phyloP scores from a whole-genome alignment of 2,888 invertebrate species.

The Tachystola acroxantha region DNA sequence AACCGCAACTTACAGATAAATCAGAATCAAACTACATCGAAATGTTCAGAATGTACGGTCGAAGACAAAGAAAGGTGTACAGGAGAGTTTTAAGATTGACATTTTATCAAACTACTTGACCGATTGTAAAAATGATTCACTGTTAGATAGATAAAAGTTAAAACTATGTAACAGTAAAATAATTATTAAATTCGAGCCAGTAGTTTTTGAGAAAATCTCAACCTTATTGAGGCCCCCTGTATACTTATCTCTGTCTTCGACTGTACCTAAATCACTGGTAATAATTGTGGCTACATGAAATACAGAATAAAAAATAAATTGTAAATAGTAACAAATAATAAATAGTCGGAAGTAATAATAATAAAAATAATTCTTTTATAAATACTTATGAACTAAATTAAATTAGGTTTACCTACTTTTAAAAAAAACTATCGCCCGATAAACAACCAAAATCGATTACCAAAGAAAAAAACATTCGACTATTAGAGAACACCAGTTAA shows the following conservation, averaged over 20 bases:
- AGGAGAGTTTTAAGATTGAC: too few relatives aligned
- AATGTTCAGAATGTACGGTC: neutral
- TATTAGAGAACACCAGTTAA: neutral
- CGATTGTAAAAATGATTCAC: too few relatives aligned
- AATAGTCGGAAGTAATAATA: conserved; percentile 56
- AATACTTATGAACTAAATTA: conserved; percentile 65
- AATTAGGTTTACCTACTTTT: conserved; percentile 27
- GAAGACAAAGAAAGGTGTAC: too few relatives aligned
- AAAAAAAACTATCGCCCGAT: conserved; percentile 25
- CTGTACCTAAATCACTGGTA: conserved; percentile 58
- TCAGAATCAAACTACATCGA: conserved; percentile 20
- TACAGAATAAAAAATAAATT: conserved; percentile 3
- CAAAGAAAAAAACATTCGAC: conserved; percentile 22
- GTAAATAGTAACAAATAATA: conserved; percentile 39
- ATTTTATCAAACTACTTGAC: too few relatives aligned
- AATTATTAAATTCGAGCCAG: too few relatives aligned
- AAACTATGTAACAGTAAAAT: too few relatives aligned
- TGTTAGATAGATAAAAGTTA: too few relatives aligned
- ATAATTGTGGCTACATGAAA: conserved; percentile 23
- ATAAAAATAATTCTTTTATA: conserved; percentile 66
- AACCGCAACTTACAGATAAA: conserved; percentile 62
- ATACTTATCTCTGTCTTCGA: too few relatives aligned
- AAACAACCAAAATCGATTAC: conserved; percentile 30
- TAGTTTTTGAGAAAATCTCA: too few relatives aligned
- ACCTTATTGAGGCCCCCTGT: too few relatives aligned